phyloP scores from a whole-genome alignment of 2,113 vertebrate genomes.

The Lagopus muta region DNA sequence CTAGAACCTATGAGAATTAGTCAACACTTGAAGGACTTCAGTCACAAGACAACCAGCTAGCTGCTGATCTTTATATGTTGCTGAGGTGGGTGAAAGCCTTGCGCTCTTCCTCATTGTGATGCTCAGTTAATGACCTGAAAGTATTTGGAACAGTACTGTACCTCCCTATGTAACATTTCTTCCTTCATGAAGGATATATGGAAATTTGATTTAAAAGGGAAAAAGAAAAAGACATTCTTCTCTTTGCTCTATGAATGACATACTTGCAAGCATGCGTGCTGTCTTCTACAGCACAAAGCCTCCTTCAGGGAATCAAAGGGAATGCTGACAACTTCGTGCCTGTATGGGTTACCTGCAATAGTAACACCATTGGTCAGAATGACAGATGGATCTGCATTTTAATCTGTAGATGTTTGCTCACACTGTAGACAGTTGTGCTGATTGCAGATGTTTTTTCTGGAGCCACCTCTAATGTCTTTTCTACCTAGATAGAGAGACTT shows the following conservation, averaged over 20 bases:
- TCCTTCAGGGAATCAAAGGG: constrained; percentile 68
- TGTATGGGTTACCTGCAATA: constrained; percentile 78
- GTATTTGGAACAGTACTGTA: not conserved
- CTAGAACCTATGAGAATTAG: not conserved
- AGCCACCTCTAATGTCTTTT: not conserved
- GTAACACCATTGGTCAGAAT: not conserved
- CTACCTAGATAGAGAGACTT: not conserved
- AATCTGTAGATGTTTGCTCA: not conserved
- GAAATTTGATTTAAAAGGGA: not conserved
- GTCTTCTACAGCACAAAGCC: constrained; percentile 71
- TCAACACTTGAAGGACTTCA: not conserved
- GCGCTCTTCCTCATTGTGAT: not conserved
- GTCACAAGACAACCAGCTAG: not conserved
- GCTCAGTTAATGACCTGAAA: not conserved
- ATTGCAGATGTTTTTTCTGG: not conserved
- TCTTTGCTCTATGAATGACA: not conserved
- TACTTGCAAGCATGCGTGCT: constrained; percentile 78
- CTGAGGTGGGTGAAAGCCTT: not conserved
- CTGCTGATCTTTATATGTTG: not conserved
- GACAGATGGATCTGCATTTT: not conserved
- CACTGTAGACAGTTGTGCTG: not conserved
- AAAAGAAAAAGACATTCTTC: not conserved
- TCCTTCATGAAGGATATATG: not conserved
- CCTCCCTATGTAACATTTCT: not conserved
- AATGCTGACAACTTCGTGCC: constrained; percentile 76